Evolutionary conservation across 2,888 invertebrate genomes (phyloP), one percentile per base, ranked within the genome.

Genomic region (Elaeidobius kamerunicus): DNA sequence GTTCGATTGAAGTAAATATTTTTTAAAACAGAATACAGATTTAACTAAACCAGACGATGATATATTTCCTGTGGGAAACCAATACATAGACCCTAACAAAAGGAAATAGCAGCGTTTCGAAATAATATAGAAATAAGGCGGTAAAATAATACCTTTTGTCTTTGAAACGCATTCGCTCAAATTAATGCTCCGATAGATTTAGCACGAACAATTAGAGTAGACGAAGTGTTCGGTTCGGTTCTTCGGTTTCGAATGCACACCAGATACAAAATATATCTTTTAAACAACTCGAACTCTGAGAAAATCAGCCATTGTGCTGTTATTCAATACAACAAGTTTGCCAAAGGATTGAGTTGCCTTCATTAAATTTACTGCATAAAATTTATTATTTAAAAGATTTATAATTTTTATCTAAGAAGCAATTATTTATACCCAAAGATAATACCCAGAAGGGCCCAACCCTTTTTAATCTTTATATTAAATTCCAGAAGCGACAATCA

Each of bases 101-200:
- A 27, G 19, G 23, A 34, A 40, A 40, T 12, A 40, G n/a, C 54
- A 43, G 40, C 30, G 49, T 44, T 42, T 30, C 36, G 46, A 50
- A 50, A 54, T 54, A n/a, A n/a, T n/a, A n/a, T n/a, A 41, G 49
- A 30, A 52, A 47, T 47, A 47, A 53, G 55, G 12, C 46, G 46
- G 55, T 55, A 55, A 55, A 55, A 55, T 55, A 55, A 55, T 55
- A 55, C 55, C 46, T 50, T 55, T 55, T 55, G 50, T 55, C 45
- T 46, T 50, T 39, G 49, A 39, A 54, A 57, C 38, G 49, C 47
- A 53, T 52, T 55, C 48, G 49, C 36, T 52, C 42, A 52, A 52
- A 52, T 52, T 52, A 52, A 56, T 52, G 59, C 57, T 57, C 57
- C 57, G 32, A 55, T 59, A 59, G 59, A 54, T 57, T 56, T 52